Evolutionary conservation across 2,888 invertebrate species (phyloP).

Genomic region (Ochropleura plecta): DNA sequence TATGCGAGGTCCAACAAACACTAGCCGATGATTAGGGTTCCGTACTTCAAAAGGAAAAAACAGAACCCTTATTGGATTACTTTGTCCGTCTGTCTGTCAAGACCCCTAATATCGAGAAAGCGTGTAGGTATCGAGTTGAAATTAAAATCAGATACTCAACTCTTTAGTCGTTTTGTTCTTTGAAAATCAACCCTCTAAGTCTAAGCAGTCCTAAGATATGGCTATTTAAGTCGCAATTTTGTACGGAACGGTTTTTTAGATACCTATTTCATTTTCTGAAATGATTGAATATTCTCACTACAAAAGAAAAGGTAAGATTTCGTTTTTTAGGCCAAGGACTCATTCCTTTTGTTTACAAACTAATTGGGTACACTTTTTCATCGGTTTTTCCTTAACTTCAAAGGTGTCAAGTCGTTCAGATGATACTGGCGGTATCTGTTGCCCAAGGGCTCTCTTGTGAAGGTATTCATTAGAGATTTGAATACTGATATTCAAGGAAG

Average conservation of each 20-base stretch:
- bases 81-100: no score
- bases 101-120: no score
- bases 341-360: neutral
- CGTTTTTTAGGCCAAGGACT: neutral
- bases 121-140: no score
- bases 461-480: neutral
- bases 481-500: neutral
- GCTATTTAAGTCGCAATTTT: no score
- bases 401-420: slow-evolving; percentile 26
- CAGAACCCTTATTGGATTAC: no score
- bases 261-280: neutral
- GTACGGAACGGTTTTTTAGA: neutral
- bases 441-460: slow-evolving; percentile 34
- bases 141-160: no score
- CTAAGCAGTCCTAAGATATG: no score
- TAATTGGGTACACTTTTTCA: neutral
- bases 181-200: no score
- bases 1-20: neutral
- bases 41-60: no score
- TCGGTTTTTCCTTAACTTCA: slow-evolving; percentile 7
- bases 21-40: neutral
- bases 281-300: neutral
- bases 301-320: neutral
- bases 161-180: no score
- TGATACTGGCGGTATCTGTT: slow-evolving; percentile 17